A percentile compares a stretch with the other conserved stretches of the same genome.
phyloP scores from a whole-genome alignment of 2,113 vertebrate species.

The Otocyon megalotis region DNA sequence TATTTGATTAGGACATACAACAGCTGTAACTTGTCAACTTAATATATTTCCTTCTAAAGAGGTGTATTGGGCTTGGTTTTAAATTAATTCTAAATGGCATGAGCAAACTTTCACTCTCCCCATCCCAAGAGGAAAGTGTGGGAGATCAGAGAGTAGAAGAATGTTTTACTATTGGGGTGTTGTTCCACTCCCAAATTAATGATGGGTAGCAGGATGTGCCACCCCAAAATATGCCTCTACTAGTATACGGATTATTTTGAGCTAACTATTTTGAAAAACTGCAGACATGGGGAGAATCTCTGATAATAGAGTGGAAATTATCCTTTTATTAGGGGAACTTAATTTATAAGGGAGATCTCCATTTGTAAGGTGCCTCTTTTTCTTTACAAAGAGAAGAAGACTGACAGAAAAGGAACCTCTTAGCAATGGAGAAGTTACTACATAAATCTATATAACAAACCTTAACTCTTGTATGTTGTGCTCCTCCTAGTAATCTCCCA shows the following conservation, averaged over 20 bases:
- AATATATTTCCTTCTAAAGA: not conserved
- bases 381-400: not conserved
- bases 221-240: not conserved
- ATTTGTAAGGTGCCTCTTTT: not conserved
- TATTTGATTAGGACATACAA: not conserved
- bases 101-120: not conserved
- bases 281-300: not conserved
- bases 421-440: not conserved
- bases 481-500: not conserved
- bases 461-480: not conserved
- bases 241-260: not conserved
- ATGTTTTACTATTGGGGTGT: not conserved
- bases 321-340: not conserved
- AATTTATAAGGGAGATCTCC: not conserved
- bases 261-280: not conserved
- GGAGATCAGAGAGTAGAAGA: not conserved
- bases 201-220: not conserved
- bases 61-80: not conserved
- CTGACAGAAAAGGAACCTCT: not conserved
- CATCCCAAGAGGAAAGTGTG: not conserved
- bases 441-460: not conserved
- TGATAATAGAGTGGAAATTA: not conserved
- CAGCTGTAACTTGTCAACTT: slow-evolving; percentile 16
- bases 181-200: not conserved
- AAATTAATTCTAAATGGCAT: slow-evolving; percentile 36